Evolutionary conservation across 2,797 vertebrate genomes (phyloP).

Genomic region (Melanogrammus aeglefinus): DNA sequence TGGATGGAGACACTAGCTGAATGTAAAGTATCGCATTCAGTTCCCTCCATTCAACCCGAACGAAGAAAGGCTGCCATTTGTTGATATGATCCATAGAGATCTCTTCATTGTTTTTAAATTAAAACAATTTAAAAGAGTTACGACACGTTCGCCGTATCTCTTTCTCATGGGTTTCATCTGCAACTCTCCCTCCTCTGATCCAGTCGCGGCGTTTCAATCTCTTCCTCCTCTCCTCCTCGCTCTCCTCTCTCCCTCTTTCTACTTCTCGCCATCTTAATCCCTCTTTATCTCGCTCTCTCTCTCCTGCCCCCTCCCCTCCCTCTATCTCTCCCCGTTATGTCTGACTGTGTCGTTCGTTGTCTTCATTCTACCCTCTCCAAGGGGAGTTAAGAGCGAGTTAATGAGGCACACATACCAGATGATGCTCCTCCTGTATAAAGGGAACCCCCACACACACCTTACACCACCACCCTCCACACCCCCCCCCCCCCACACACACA

Average conservation of each 20-base stretch:
- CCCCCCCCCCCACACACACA: too few species aligned
- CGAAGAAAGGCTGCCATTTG: neutral
- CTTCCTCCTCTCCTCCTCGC: neutral
- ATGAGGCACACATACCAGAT: slow-evolving; percentile 66
- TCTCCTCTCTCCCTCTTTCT: neutral
- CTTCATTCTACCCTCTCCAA: slow-evolving; percentile 36
- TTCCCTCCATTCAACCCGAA: neutral
- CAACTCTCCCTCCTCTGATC: neutral
- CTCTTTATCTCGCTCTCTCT: neutral
- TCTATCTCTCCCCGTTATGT: slow-evolving; percentile 14
- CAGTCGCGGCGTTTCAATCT: too few species aligned
- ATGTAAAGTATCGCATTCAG: too few species aligned
- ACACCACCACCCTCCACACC: too few species aligned
- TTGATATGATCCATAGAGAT: neutral
- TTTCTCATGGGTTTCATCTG: neutral
- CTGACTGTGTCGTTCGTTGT: slow-evolving; percentile 3
- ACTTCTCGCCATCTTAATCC: neutral
- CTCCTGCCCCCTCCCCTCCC: slow-evolving; percentile 22
- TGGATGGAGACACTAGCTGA: too few species aligned
- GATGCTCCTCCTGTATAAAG: slow-evolving; percentile 60
- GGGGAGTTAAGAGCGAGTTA: slow-evolving; percentile 54
- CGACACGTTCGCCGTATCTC: too few species aligned
- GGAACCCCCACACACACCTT: slow-evolving; percentile 41
- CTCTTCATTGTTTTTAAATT: neutral
- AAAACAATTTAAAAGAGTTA: too few species aligned